Percentiles rank a stretch among this genome's conserved stretches.
Conservation (phyloP, 1,140 invertebrate genomes). For the Pteromalus puparum region DNA sequence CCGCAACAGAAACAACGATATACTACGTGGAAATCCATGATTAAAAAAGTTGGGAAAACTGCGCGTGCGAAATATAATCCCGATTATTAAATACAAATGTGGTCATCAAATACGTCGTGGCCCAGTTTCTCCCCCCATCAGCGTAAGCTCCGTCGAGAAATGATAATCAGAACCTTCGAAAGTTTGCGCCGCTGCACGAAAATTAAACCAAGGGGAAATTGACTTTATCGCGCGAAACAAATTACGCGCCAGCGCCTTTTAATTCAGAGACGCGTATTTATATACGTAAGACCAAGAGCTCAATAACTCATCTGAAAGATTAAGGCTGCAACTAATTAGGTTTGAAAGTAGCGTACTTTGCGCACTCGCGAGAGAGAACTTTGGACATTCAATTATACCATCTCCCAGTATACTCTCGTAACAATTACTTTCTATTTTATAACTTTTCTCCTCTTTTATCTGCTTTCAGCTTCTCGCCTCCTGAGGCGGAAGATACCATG, state of each 20-base stretch:
- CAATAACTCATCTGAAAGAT: slow-evolving; percentile 16
- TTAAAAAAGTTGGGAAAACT: too few relatives aligned
- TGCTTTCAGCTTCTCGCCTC: slow-evolving; percentile 80
- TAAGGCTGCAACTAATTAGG: slow-evolving; percentile 9
- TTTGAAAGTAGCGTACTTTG: neutral
- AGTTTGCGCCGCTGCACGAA: neutral
- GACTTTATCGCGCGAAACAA: slow-evolving; percentile 4
- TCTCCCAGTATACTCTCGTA: too few relatives aligned
- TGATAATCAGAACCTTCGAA: slow-evolving; percentile 2
- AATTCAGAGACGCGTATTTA: neutral
- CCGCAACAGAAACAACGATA: too few relatives aligned
- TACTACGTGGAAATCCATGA: too few relatives aligned
- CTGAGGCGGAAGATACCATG: slow-evolving; percentile 84
- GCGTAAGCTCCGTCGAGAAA: neutral
- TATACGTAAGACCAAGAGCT: neutral
- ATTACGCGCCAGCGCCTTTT: neutral
- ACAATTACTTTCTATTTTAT: neutral
- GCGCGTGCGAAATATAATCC: too few relatives aligned
- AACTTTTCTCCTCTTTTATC: slow-evolving; percentile 46
- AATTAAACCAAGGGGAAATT: neutral
- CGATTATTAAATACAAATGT: slow-evolving; percentile 16
- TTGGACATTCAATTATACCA: neutral
- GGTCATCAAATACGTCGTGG: neutral
- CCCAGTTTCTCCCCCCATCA: neutral
- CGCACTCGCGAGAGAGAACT: neutral